phyloP scores from a whole-genome alignment of 2,797 vertebrate species.

The Phalloptychus januarius region DNA sequence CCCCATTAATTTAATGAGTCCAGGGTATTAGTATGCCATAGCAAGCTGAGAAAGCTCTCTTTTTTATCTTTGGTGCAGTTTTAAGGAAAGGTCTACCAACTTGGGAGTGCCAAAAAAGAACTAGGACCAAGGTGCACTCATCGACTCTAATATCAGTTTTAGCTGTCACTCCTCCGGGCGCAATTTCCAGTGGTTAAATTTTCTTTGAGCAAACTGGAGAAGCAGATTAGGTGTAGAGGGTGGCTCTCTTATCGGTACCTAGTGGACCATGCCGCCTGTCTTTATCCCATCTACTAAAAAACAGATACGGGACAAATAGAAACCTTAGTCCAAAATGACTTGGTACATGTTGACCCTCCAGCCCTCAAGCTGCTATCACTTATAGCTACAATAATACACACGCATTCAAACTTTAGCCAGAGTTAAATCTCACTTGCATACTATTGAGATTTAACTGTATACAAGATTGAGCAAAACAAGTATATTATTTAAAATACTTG shows the following conservation, averaged over 20 bases:
- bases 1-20: constrained; percentile 85
- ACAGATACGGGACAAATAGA: constrained; percentile 59
- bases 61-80: constrained; percentile 77
- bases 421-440: neutral
- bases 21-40: constrained; percentile 83
- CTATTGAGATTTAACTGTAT: neutral
- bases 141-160: constrained; percentile 78
- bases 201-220: constrained; percentile 63
- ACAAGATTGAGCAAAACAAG: no score
- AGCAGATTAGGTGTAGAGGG: constrained; percentile 58
- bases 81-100: constrained; percentile 74
- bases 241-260: constrained; percentile 67
- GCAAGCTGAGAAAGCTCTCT: constrained; percentile 75
- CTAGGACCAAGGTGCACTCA: constrained; percentile 59
- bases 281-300: constrained; percentile 60
- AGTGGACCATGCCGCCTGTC: constrained; percentile 57
- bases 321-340: constrained; percentile 21
- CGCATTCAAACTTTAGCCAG: neutral
- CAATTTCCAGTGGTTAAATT: constrained; percentile 74
- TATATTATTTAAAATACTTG: no score
- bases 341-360: neutral
- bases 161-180: constrained; percentile 68
- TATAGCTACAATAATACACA: neutral
- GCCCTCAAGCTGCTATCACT: neutral
- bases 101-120: constrained; percentile 76